A percentile compares a stretch with the other conserved stretches of the same genome.
These are phyloP conservation scores for Halcyon senegalensis DNA, from an alignment of 2,113 vertebrate genomes.

Conservation along the genomic window DNA sequence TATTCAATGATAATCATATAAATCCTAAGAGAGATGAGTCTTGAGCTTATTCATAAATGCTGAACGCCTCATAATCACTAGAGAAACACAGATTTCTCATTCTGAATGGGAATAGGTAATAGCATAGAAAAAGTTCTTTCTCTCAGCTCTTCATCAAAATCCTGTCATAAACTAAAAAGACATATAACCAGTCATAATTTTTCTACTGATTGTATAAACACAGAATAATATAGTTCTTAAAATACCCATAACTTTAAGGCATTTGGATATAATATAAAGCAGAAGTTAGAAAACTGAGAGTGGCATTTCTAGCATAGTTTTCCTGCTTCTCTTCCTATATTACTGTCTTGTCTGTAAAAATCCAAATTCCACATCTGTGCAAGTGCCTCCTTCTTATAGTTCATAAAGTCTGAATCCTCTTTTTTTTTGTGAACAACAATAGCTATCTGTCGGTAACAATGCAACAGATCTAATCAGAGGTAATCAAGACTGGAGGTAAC, in stretches of 20 bases:
- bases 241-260: neutral
- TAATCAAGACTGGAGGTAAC: neutral
- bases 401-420: neutral
- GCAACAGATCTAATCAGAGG: neutral
- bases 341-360: neutral
- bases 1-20: neutral
- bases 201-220: neutral
- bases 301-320: neutral
- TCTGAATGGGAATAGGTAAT: neutral
- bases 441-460: neutral
- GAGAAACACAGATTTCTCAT: neutral
- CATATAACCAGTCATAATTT: neutral
- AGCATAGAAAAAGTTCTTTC: neutral
- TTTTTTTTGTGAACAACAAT: neutral
- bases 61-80: neutral
- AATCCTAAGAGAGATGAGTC: neutral
- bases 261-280: neutral
- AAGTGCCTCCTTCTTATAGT: neutral
- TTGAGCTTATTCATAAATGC: neutral
- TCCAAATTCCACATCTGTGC: neutral
- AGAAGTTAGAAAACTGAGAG: neutral
- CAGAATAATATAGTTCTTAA: neutral
- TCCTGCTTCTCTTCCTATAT: neutral
- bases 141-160: neutral
- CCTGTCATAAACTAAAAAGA: neutral